These are phyloP conservation scores for Drymonia ruficornis DNA, from an alignment of 2,888 invertebrate genomes.

Conservation along the genomic window DNA sequence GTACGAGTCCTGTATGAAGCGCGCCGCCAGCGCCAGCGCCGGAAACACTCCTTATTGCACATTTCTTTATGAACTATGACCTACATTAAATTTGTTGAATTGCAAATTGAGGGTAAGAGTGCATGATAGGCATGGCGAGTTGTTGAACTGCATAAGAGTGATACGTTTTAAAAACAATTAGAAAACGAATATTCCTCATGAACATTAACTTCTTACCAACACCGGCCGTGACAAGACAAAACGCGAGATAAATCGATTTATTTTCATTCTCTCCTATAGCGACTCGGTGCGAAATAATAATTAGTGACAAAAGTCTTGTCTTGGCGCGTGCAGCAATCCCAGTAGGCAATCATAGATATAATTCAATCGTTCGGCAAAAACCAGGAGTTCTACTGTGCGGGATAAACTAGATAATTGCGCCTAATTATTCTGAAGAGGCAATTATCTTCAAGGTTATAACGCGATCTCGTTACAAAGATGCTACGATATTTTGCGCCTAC, in stretches of 20 bases:
- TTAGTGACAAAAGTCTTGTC: no score
- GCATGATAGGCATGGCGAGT: no score
- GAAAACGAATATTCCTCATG: no score
- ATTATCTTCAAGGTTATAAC: constrained; percentile 32
- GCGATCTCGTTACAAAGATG: constrained; percentile 25
- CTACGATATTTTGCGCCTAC: constrained; percentile 30
- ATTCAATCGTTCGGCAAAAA: constrained; percentile 24
- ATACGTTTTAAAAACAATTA: no score
- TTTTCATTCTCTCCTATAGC: no score
- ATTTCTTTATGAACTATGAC: constrained; percentile 41
- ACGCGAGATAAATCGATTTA: no score
- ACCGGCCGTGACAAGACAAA: no score
- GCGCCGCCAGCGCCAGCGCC: constrained; percentile 28
- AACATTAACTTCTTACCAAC: no score
- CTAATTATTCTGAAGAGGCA: constrained; percentile 33
- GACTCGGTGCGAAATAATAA: no score
- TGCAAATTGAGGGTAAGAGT: constrained; percentile 5
- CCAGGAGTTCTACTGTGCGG: constrained; percentile 11
- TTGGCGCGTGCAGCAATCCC: no score
- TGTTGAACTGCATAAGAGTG: no score
- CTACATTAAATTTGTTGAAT: constrained; percentile 38
- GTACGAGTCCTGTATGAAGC: constrained; percentile 53
- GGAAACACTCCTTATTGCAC: constrained; percentile 34
- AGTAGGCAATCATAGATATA: background rate
- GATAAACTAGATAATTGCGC: constrained; percentile 11